Conservation (phyloP, 2,797 vertebrate genomes). For the Syndactyla subalaris region DNA sequence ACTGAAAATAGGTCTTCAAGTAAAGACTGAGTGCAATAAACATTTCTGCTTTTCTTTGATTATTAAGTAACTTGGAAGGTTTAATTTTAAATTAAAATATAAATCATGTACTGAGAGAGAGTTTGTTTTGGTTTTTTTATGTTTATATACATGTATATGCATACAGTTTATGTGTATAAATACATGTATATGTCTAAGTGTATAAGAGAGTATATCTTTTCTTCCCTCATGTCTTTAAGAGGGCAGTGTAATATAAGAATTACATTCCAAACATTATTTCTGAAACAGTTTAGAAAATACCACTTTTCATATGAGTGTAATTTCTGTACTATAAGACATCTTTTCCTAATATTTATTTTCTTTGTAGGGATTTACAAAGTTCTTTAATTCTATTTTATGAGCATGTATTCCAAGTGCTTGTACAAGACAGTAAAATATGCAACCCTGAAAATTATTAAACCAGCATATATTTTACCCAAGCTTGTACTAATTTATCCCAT, state of each 20-base stretch:
- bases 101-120: neutral
- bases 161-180: neutral
- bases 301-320: neutral
- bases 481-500: neutral
- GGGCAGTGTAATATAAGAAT: neutral
- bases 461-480: neutral
- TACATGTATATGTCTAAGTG: neutral
- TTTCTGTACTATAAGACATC: neutral
- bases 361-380: neutral
- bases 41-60: neutral
- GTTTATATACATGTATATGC: neutral
- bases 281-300: neutral
- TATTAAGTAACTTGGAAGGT: neutral
- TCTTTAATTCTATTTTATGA: neutral
- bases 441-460: neutral
- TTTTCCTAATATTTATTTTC: neutral
- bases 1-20: constrained; percentile 35
- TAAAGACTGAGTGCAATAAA: neutral
- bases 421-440: neutral
- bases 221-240: neutral
- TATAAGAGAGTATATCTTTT: neutral
- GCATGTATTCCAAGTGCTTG: neutral
- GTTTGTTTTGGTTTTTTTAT: neutral
- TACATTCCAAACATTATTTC: neutral
- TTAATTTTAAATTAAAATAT: neutral